phyloP scores from a whole-genome alignment of 2,797 vertebrate species.

The Thaleichthys pacificus region DNA sequence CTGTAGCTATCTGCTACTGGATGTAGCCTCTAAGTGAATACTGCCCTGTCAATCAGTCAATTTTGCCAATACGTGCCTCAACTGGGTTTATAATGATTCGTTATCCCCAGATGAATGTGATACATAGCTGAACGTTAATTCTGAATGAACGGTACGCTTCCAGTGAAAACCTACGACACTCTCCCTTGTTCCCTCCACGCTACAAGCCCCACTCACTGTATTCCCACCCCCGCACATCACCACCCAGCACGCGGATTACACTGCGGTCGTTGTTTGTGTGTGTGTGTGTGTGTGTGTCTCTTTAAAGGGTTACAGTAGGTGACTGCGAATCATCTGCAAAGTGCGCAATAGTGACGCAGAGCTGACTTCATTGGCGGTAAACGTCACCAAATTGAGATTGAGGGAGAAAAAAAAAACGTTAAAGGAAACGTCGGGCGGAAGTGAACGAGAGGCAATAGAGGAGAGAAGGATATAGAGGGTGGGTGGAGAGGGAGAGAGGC shows the following conservation, averaged over 20 bases:
- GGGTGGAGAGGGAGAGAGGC: conserved; percentile 9
- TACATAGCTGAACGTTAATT: conserved; percentile 41
- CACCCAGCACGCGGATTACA: conserved; percentile 37
- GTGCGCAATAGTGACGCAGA: conserved; percentile 83
- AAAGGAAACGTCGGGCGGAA: conserved; percentile 67
- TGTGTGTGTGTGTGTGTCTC: conserved; percentile 39
- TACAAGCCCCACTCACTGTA: conserved; percentile 29
- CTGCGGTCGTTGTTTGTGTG: conserved; percentile 56
- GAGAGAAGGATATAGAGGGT: conserved; percentile 23
- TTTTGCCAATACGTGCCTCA: neutral
- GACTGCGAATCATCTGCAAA: conserved; percentile 78
- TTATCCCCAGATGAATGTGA: conserved; percentile 17
- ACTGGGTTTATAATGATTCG: no score
- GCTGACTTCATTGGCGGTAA: conserved; percentile 69
- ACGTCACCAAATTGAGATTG: conserved; percentile 68
- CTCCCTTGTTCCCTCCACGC: conserved; percentile 21
- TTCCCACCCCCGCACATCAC: conserved; percentile 45
- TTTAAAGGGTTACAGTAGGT: conserved; percentile 76
- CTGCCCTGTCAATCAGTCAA: neutral
- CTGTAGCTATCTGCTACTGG: neutral
- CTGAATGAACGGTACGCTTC: conserved; percentile 64
- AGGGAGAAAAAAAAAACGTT: conserved; percentile 31
- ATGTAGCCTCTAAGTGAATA: neutral
- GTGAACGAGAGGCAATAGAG: conserved; percentile 31
- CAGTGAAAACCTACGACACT: conserved; percentile 40